Conservation (phyloP, 1,140 invertebrate species). For the Triops longicaudatus region DNA sequence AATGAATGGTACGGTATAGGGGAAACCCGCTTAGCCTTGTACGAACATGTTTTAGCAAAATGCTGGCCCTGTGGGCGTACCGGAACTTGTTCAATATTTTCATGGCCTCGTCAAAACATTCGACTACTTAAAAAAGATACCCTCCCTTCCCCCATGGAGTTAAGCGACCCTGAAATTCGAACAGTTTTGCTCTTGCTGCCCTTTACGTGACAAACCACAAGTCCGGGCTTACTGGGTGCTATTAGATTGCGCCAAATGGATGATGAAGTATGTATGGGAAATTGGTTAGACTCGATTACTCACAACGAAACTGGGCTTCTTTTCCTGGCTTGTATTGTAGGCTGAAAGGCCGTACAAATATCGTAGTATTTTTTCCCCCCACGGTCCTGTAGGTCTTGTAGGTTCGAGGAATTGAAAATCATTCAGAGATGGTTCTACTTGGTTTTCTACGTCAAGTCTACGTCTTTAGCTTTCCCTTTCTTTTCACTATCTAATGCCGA, state of each 20-base stretch:
- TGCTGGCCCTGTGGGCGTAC: not conserved
- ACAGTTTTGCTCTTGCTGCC: not conserved
- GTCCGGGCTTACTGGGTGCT: not conserved
- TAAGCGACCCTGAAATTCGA: constrained; percentile 4
- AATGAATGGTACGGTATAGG: not conserved
- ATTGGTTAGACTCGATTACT: not conserved
- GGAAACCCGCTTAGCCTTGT: not conserved
- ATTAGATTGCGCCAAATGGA: not conserved
- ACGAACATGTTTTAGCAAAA: not conserved
- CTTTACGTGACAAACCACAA: constrained; percentile 2
- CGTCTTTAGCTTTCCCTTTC: not conserved
- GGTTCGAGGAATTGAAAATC: too few species aligned
- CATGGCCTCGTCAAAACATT: not conserved
- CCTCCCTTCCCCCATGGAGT: not conserved
- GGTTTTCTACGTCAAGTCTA: not conserved
- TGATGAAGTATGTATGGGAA: not conserved
- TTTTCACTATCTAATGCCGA: not conserved
- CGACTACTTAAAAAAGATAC: not conserved
- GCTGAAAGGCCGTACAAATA: too few species aligned
- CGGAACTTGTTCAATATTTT: constrained; percentile 10
- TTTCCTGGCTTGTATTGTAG: not conserved
- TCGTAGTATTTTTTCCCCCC: too few species aligned
- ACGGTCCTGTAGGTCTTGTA: too few species aligned
- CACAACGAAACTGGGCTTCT: not conserved
- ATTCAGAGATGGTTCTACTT: not conserved